These are phyloP conservation scores for Lutraria rhynchaena DNA, from an alignment of 1,140 invertebrate genomes.

Conservation along the genomic window DNA sequence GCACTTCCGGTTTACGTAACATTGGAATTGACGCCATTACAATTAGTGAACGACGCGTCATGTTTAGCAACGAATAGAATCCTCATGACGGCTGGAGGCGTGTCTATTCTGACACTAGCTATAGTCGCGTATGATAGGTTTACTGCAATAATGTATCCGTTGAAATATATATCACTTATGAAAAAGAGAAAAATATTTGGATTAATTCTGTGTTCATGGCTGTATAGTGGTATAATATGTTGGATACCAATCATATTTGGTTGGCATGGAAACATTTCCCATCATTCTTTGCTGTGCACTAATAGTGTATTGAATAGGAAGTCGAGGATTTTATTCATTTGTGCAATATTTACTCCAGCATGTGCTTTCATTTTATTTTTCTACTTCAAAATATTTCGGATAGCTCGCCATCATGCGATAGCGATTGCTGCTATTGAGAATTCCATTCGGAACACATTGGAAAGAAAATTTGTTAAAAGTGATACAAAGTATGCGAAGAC, in stretches of 20 bases:
- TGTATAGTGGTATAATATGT: slow-evolving; percentile 79
- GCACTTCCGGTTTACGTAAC: slow-evolving; percentile 66
- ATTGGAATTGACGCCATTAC: slow-evolving; percentile 57
- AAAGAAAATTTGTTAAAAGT: slow-evolving; percentile 66
- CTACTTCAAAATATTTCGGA: slow-evolving; percentile 87
- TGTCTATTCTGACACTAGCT: slow-evolving; percentile 86
- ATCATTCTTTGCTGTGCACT: slow-evolving; percentile 83
- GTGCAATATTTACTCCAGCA: slow-evolving; percentile 70
- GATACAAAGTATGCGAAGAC: slow-evolving; percentile 86
- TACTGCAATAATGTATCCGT: slow-evolving; percentile 86
- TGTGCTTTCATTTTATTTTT: slow-evolving; percentile 84
- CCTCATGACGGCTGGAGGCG: slow-evolving; percentile 86
- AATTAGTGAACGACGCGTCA: slow-evolving; percentile 67
- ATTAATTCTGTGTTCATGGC: slow-evolving; percentile 86
- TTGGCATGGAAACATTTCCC: slow-evolving; percentile 82
- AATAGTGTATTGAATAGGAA: slow-evolving; percentile 66
- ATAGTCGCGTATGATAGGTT: slow-evolving; percentile 87
- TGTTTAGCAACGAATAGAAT: slow-evolving; percentile 86
- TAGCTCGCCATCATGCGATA: slow-evolving; percentile 86
- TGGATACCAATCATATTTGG: slow-evolving; percentile 81
- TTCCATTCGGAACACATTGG: slow-evolving; percentile 82
- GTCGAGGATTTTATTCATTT: slow-evolving; percentile 64
- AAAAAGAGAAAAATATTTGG: slow-evolving; percentile 85
- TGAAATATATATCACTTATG: slow-evolving; percentile 85
- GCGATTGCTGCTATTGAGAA: slow-evolving; percentile 87